Percentiles rank a stretch among this genome's conserved stretches.
Evolutionary conservation across 1,140 invertebrate genomes (phyloP).

Genomic region (Neotoxoptera formosana): DNA sequence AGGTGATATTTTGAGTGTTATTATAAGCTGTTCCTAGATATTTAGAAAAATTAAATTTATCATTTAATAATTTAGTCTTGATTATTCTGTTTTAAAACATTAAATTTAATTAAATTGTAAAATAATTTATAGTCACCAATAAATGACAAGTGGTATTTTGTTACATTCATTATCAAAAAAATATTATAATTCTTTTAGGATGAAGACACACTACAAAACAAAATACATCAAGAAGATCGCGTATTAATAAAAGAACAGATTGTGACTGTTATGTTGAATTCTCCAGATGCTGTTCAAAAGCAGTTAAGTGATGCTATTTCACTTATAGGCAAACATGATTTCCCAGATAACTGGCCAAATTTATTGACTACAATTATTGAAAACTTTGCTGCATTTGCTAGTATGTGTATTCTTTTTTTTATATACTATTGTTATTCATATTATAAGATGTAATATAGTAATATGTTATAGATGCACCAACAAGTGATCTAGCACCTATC

Average conservation of each 20-base stretch:
- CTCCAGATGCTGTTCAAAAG: conserved; percentile 88
- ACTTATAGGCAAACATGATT: conserved; percentile 93
- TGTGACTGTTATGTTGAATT: conserved; percentile 90
- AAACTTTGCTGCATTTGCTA: conserved; percentile 76
- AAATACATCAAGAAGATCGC: conserved; percentile 83
- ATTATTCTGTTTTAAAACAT: no score
- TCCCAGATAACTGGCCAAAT: conserved; percentile 93
- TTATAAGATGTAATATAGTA: background rate
- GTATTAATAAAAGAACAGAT: conserved; percentile 84
- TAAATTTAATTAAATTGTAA: no score
- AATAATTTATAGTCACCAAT: background rate
- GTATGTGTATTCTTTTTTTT: background rate
- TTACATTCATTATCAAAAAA: background rate
- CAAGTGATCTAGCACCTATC: conserved; percentile 91
- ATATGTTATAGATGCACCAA: conserved; percentile 31
- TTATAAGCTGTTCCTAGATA: no score
- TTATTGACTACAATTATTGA: conserved; percentile 91
- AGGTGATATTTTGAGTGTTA: no score
- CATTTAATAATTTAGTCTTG: no score
- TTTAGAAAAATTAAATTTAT: no score
- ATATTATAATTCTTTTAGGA: conserved; percentile 67
- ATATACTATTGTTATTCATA: background rate
- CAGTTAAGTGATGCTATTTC: conserved; percentile 96
- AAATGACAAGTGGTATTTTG: background rate
- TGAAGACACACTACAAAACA: conserved; percentile 77